Conservation (phyloP, 2,888 invertebrate species). For the Brachyopa scutellaris region DNA sequence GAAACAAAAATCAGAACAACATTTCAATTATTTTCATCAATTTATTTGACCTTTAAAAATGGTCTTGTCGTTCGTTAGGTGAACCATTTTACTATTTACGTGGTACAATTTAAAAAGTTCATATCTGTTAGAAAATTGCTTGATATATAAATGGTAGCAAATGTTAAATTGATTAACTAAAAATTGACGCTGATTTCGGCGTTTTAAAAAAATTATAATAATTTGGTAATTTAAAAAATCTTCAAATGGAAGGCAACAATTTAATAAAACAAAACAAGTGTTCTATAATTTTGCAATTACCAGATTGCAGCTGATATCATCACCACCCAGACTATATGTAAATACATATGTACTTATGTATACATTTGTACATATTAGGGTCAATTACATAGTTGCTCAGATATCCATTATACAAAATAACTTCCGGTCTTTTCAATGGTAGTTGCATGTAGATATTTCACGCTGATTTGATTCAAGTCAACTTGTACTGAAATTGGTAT, state of each 20-base stretch:
- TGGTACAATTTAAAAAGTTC: no score
- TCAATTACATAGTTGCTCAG: not conserved
- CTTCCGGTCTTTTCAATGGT: not conserved
- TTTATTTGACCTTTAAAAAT: conserved; percentile 43
- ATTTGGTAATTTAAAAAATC: not conserved
- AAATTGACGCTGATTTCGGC: conserved; percentile 30
- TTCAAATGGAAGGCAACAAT: not conserved
- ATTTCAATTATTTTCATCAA: conserved; percentile 23
- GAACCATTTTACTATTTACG: conserved; percentile 23
- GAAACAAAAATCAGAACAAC: conserved; percentile 10
- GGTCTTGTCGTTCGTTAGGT: not conserved
- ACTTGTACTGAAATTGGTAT: not conserved
- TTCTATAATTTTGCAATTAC: conserved; percentile 30
- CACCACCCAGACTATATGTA: no score
- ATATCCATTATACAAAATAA: not conserved
- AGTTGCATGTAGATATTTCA: not conserved
- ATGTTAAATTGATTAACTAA: conserved; percentile 40
- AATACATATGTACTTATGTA: no score
- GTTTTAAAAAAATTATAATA: not conserved
- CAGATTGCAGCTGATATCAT: not conserved
- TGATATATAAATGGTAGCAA: conserved; percentile 24
- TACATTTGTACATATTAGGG: not conserved
- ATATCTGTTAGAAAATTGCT: conserved; percentile 28
- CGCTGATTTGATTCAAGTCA: not conserved
- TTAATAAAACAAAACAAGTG: conserved; percentile 5